Conservation (phyloP, 1,140 invertebrate species). For the Trichomalopsis sarcophagae region DNA sequence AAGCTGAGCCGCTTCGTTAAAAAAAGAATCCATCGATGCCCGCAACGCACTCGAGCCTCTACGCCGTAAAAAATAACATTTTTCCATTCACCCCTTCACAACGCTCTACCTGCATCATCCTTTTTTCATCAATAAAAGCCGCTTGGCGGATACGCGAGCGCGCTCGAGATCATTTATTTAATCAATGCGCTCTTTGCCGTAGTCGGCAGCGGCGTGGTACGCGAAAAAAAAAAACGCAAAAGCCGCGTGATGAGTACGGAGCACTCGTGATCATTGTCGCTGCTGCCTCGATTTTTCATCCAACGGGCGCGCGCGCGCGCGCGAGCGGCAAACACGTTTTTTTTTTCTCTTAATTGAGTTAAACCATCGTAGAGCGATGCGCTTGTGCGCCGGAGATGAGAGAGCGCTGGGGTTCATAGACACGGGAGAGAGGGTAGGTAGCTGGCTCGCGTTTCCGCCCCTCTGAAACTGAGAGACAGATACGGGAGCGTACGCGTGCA, state of each 20-base stretch:
- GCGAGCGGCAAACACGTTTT: neutral
- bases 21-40: no score
- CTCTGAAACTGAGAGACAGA: neutral
- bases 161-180: neutral
- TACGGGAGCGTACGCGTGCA: neutral
- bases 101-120: no score
- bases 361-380: constrained; percentile 15
- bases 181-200: neutral
- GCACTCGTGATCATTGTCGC: neutral
- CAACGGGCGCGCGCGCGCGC: neutral
- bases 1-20: no score
- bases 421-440: neutral
- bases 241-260: no score
- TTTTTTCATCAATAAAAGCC: no score
- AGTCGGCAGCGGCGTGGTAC: no score
- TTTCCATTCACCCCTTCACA: neutral
- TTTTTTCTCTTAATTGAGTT: constrained; percentile 26
- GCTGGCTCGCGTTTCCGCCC: neutral
- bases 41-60: no score
- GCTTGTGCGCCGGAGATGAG: neutral
- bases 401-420: neutral
- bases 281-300: constrained; percentile 2
- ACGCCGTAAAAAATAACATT: neutral
- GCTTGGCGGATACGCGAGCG: neutral
- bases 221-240: neutral